Base-by-base conservation (phyloP, 2,797 vertebrate genomes). In the Mionectes olivaceus region DNA sequence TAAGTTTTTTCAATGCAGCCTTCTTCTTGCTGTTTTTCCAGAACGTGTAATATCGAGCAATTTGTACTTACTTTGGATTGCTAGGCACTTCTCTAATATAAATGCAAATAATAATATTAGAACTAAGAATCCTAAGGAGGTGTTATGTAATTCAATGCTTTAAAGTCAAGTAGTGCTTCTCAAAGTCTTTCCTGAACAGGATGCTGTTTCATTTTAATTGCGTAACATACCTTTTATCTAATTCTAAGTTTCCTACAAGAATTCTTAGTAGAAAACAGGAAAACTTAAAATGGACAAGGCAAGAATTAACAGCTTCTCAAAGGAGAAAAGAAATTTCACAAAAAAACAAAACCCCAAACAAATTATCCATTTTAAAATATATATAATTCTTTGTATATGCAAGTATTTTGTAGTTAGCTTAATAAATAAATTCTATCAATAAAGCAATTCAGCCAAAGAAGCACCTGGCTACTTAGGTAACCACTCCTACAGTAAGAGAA, bases 81-180 rank as follows among this genome's bases (percentile, higher is more conserved):
- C 43, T 77, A 60, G 43, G 10, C 35, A 47, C n/a, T 82, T 77
- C 64, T 77, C 4, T 85, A 89, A 87, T 93, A 91, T 80, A 89
- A 94, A 95, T 80, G 78, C 71, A 92, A 91, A 91, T 91, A 93
- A 74, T 81, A 83, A 41, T 59, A 55, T 50, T 64, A 76, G 33
- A 87, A 75, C 53, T 64, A 83, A 68, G 61, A 93, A 77, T 71
- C 37, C 33, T 57, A 87, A 65, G 24, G 44, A 83, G 43, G 5
- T 71, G 24, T n/a, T 84, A 37, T n/a, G 21, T 56, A 81, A 94
- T 87, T 83, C 44, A 85, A 10, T 37, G 13, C n/a, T 76, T 82
- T 82, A 79, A 89, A 93, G 21, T 68, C 61, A 88, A 70, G 44
- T 63, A 82, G 32, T 68, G 27, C 19, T 89, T 85, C 60, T 85